Evolutionary conservation across 2,113 vertebrate species (phyloP).

Genomic region (Cynoglossus semilaevis): DNA sequence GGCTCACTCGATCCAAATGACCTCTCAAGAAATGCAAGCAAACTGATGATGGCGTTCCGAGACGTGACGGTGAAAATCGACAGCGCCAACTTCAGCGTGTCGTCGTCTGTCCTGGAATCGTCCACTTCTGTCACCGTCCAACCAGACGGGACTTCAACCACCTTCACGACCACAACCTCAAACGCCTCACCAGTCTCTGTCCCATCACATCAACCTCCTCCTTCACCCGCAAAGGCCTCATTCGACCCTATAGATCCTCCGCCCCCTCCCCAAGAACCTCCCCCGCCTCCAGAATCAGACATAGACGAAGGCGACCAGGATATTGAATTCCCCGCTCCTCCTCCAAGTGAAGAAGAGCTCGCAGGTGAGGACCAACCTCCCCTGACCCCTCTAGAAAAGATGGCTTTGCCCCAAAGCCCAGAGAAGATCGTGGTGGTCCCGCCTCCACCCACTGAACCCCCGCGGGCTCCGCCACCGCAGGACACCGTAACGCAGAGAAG

Average conservation of each 20-base stretch:
- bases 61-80: slow-evolving; percentile 96
- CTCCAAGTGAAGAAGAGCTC: slow-evolving; percentile 72
- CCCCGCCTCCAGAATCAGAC: slow-evolving; percentile 62
- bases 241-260: slow-evolving; percentile 49
- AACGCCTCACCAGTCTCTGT: slow-evolving; percentile 25
- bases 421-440: slow-evolving; percentile 53
- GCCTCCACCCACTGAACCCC: slow-evolving; percentile 29
- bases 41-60: slow-evolving; percentile 97
- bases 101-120: slow-evolving; percentile 84
- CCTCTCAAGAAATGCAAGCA: slow-evolving; percentile 84
- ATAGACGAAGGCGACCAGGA: slow-evolving; percentile 53
- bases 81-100: slow-evolving; percentile 91
- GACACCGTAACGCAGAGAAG: slow-evolving; percentile 18
- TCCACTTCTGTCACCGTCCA: slow-evolving; percentile 85
- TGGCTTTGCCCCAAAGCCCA: slow-evolving; percentile 43
- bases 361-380: slow-evolving; percentile 55
- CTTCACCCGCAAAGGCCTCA: slow-evolving; percentile 44
- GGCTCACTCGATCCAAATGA: slow-evolving; percentile 70
- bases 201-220: slow-evolving; percentile 33
- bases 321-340: slow-evolving; percentile 75
- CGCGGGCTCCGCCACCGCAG: slow-evolving; percentile 25
- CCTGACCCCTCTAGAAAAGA: slow-evolving; percentile 66
- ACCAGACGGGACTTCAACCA: slow-evolving; percentile 53
- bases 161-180: slow-evolving; percentile 25
- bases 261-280: slow-evolving; percentile 61